Conservation (phyloP, 2,113 vertebrate species). For the Acrocephalus arundinaceus region DNA sequence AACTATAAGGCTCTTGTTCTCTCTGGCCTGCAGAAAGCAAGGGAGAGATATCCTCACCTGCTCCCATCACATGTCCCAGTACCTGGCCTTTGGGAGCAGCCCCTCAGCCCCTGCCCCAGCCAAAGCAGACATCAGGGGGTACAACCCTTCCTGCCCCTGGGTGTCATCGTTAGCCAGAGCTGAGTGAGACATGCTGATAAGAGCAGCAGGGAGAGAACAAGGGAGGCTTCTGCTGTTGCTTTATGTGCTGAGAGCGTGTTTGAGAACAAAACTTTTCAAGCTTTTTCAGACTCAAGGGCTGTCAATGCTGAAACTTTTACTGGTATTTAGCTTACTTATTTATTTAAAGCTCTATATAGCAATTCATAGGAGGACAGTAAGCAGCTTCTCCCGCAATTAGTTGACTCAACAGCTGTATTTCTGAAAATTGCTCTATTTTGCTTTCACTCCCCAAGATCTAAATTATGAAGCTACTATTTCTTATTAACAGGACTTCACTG, state of each 20-base stretch:
- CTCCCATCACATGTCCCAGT: neutral
- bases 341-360: neutral
- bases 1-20: neutral
- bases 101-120: neutral
- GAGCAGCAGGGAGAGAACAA: neutral
- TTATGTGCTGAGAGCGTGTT: rapidly evolving
- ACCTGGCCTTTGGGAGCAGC: rapidly evolving
- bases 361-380: constrained; percentile 37
- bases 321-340: neutral
- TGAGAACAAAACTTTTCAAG: neutral
- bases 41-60: neutral
- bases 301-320: neutral
- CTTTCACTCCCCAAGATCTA: constrained; percentile 20
- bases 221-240: constrained; percentile 21
- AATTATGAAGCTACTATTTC: constrained; percentile 30
- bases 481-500: constrained; percentile 32
- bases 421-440: constrained; percentile 24
- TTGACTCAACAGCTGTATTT: constrained; percentile 38
- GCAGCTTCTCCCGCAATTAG: constrained; percentile 46
- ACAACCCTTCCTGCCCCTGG: neutral
- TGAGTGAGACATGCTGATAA: neutral
- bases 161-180: neutral
- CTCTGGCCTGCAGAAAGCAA: neutral
- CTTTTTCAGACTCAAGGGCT: neutral
- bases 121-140: neutral